These are phyloP conservation scores for Mobula birostris DNA, from an alignment of 2,113 vertebrate species.

Conservation along the genomic window DNA sequence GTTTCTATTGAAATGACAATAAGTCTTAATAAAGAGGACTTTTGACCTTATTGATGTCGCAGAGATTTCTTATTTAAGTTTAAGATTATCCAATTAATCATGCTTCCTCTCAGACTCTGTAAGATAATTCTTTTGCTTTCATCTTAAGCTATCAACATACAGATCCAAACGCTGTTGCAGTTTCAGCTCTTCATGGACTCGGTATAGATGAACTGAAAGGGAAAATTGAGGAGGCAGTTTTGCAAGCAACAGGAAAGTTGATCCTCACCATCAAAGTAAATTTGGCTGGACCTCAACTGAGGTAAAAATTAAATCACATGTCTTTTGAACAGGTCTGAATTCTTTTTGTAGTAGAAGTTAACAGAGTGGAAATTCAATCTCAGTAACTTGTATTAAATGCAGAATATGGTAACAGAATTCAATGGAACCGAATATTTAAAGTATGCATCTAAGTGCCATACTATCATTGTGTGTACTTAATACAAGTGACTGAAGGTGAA, in stretches of 20 bases:
- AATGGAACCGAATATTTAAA: too few relatives aligned
- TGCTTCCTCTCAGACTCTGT: not conserved
- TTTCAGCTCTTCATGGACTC: slow-evolving; percentile 68
- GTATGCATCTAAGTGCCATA: too few relatives aligned
- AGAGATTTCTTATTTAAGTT: not conserved
- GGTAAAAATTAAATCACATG: slow-evolving; percentile 52
- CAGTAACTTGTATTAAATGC: too few relatives aligned
- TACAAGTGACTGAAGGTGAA: too few relatives aligned
- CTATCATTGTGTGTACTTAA: too few relatives aligned
- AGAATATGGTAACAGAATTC: too few relatives aligned
- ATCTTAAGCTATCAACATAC: slow-evolving; percentile 55
- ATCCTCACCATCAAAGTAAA: slow-evolving; percentile 60
- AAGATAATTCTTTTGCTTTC: not conserved
- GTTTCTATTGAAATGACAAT: too few relatives aligned
- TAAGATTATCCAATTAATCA: not conserved
- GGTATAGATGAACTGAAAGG: slow-evolving; percentile 66
- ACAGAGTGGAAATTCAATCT: too few relatives aligned
- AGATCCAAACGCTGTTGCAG: slow-evolving; percentile 51
- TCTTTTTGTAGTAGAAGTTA: not conserved
- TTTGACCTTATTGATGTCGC: not conserved
- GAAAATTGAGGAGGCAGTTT: slow-evolving; percentile 61
- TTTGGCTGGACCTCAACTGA: slow-evolving; percentile 71
- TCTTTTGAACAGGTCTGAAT: not conserved
- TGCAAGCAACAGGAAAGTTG: slow-evolving; percentile 64
- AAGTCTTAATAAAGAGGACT: not conserved